Evolutionary conservation across 2,888 invertebrate species (phyloP), one percentile per base, ranked within the genome.

Genomic region (Melinopterus prodromus): DNA sequence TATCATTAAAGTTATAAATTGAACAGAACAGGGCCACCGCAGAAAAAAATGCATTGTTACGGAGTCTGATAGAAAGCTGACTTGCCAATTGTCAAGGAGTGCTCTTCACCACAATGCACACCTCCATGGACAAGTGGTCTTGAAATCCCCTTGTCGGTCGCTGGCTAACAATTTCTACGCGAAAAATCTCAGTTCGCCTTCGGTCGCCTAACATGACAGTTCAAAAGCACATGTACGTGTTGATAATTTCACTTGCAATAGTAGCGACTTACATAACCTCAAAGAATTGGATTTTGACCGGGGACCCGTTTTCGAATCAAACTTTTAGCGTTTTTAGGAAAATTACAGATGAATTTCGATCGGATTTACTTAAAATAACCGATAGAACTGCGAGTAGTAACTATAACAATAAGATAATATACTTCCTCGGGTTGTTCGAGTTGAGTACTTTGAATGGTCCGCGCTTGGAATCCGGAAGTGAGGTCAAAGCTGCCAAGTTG

Each of bases 401-500:
- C 35, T 35, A 74, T 74, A 76, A 70, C 16, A 71, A 74, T 74
- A 76, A 70, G 53, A 71, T 76, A 12, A 79, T 88, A 71, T 85
- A 87, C 79, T 85, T 96, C 82, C 91, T 96, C 85, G 96, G 96
- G 0, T 91, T 96, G 26, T 96, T 96, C 88, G 96, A 96, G 90
- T 89, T 96, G 85, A 94, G 94, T 7, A 92, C 93, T 0, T 90
- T 90, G 80, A 91, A 91, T 9, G 93, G 93, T 1, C 91, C 91
- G 0, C 90, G 95, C 80, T 90, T 91, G 74, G 94, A 95, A 83
- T 95, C 96, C 0, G 90, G 91, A 7, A 94, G 94, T 80, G 96
- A 96, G 87, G 90, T 95, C 85, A 92, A 93, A 12, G 96, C 97
- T 0, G 97, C 97, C 0, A 91, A 91, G 85, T 90, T 97, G 85